Evolutionary conservation across 1,140 invertebrate genomes (phyloP), one percentile per base, ranked within the genome.

Genomic region (silkworm (Bombyx mori)): DNA sequence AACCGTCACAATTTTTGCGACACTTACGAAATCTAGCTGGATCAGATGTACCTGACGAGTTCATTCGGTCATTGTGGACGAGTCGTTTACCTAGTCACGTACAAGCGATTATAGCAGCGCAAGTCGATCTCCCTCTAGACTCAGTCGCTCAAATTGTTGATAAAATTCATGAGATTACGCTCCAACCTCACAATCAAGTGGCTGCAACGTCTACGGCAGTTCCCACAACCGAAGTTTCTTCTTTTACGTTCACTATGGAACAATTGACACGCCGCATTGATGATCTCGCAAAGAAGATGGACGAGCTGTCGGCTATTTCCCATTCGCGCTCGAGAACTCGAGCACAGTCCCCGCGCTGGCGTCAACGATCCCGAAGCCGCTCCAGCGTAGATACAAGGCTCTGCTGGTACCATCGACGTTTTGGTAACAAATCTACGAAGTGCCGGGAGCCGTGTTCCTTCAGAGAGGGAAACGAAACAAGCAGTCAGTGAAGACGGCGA

Each of bases 1-100:
- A 61, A 43, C 55, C 55, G 1, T 57, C 54, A 3, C 60, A 61
- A 42, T 61, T 61, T 47, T 51, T 61, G 3, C 43, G 60, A 5
- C 60, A 57, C 35, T 52, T 44, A 7, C 47, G 9, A 7, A 48
- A 18, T 18, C 47, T 48, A 12, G 47, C 47, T 10, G 9, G 47
- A 5, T 12, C 10, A 12, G 47, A 48, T 18, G 9, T 48, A 10
- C 10, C 6, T 18, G 9, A 48, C 47, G 47, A 48, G 6, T 48
- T 48, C 6, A 10, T 48, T 48, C 6, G 47, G 47, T 7, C 47
- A 10, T 12, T 48, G 47, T 48, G 9, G 47, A 7, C 22, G 5
- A 48, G 9, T 18, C 47, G 9, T 7, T 48, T 48, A 48, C 47
- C 9, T 6, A 18, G 47, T 7, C 22, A 48, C 9, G 6, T 48